A percentile compares a stretch with the other conserved stretches of the same genome.
Evolutionary conservation across 2,113 vertebrate species (phyloP).

Genomic region (Misgurnus mizolepis): DNA sequence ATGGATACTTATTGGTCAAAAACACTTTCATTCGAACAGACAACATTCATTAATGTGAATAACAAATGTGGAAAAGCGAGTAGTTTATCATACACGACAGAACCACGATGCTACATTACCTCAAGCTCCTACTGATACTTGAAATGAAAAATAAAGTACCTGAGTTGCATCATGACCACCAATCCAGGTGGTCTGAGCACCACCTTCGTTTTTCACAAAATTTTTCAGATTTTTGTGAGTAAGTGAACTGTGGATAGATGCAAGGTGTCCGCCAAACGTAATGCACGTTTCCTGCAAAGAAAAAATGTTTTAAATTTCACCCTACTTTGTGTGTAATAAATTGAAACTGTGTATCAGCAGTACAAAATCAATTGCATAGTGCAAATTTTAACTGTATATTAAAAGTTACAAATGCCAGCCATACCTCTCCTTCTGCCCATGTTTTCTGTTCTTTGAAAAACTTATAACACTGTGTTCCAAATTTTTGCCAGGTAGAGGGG

Average conservation of each 20-base stretch:
- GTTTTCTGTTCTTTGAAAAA: background rate
- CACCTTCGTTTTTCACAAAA: background rate
- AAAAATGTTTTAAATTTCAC: background rate
- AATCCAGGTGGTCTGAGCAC: background rate
- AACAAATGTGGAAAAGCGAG: no score
- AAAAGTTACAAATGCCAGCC: background rate
- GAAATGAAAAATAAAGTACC: background rate
- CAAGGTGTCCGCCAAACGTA: slow-evolving; percentile 19
- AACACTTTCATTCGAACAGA: no score
- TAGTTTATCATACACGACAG: no score
- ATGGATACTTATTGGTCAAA: no score
- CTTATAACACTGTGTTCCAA: slow-evolving; percentile 38
- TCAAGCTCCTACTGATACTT: no score
- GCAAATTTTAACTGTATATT: background rate
- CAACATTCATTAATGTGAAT: no score
- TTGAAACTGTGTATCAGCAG: background rate
- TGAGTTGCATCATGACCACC: slow-evolving; percentile 33
- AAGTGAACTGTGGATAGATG: background rate
- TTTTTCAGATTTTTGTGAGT: background rate
- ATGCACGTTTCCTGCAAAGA: background rate
- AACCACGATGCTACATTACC: no score
- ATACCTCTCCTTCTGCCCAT: slow-evolving; percentile 42
- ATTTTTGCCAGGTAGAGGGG: background rate
- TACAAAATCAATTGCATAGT: no score
- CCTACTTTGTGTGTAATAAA: background rate